Conservation (phyloP, 1,140 invertebrate species). For the Drosophila melanica region DNA sequence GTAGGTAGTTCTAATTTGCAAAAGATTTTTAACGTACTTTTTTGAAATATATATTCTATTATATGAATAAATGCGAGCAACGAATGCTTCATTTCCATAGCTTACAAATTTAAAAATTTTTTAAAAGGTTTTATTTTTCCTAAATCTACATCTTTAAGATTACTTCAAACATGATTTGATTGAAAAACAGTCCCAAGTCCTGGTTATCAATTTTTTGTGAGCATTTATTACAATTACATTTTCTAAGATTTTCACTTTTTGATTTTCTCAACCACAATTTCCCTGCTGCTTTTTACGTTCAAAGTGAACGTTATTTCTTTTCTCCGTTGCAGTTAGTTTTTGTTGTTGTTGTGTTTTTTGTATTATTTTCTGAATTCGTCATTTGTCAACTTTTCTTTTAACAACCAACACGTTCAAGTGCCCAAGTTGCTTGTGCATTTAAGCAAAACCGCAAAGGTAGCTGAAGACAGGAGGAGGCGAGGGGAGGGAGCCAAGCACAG, state of each 20-base stretch:
- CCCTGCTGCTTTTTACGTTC: conserved; percentile 23
- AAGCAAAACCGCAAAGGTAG: conserved; percentile 29
- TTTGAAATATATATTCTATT: no score
- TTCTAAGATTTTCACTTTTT: conserved; percentile 68
- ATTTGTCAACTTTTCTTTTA: conserved; percentile 50
- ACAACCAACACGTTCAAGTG: conserved; percentile 45
- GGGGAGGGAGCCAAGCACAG: background rate
- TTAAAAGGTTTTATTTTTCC: no score
- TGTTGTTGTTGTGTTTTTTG: conserved; percentile 24
- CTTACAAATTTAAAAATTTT: no score
- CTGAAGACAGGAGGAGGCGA: background rate
- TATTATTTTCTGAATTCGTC: conserved; percentile 17
- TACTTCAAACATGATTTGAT: conserved; percentile 54
- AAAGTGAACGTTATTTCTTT: conserved; percentile 46
- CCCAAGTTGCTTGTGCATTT: conserved; percentile 36
- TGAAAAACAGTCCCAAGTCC: conserved; percentile 18
- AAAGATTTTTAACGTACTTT: no score
- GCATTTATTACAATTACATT: conserved; percentile 42
- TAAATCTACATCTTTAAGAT: conserved; percentile 1
- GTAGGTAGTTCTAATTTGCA: no score
- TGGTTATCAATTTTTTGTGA: conserved; percentile 22
- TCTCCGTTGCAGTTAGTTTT: conserved; percentile 26
- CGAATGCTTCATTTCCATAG: no score
- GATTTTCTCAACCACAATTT: conserved; percentile 9
- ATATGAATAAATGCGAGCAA: no score